Evolutionary conservation across 2,888 invertebrate species (phyloP).

Genomic region (Plusia festucae): DNA sequence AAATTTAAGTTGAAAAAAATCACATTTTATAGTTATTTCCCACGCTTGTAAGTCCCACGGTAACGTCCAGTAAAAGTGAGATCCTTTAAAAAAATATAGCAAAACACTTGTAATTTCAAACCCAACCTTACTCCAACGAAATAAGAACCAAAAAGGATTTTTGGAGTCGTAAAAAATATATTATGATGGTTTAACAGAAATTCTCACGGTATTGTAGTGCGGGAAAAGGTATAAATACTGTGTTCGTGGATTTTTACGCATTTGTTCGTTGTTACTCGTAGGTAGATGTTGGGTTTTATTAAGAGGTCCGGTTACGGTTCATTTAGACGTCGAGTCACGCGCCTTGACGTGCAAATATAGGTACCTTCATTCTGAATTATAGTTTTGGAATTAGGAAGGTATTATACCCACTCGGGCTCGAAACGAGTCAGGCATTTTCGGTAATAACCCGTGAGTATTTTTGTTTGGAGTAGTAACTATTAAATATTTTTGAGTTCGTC

Average conservation of each 20-base stretch:
- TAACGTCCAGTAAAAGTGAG: constrained; percentile 61
- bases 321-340: constrained; percentile 21
- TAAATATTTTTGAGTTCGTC: too few relatives aligned
- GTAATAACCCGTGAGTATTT: not conserved
- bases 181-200: constrained; percentile 49
- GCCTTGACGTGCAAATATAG: constrained; percentile 21
- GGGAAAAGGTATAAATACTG: constrained; percentile 44
- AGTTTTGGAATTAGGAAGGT: not conserved
- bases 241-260: constrained; percentile 31
- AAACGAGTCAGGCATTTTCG: not conserved
- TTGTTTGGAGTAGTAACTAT: too few relatives aligned
- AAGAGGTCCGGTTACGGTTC: constrained; percentile 13
- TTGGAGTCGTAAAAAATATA: not conserved
- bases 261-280: constrained; percentile 31
- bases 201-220: constrained; percentile 62
- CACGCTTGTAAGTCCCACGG: constrained; percentile 61
- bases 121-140: not conserved
- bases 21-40: constrained; percentile 55
- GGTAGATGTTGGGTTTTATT: constrained; percentile 22
- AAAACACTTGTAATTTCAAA: constrained; percentile 21
- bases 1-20: constrained; percentile 54
- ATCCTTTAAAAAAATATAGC: constrained; percentile 21
- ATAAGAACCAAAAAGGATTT: not conserved
- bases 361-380: not conserved
- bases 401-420: not conserved